These are phyloP conservation scores for Shargacucullia verbasci DNA, from an alignment of 2,888 invertebrate species.

Conservation along the genomic window DNA sequence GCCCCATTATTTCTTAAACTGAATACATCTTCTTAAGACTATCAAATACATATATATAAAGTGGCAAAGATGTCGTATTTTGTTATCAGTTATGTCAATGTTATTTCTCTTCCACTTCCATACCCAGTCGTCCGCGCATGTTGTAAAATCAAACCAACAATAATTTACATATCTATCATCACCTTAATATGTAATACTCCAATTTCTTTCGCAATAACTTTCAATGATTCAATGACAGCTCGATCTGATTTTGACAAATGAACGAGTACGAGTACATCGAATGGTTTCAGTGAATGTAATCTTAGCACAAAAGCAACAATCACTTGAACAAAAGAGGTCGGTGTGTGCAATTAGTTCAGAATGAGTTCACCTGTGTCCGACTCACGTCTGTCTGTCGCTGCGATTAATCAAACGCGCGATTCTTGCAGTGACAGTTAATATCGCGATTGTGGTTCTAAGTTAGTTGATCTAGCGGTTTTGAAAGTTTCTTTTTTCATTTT, in stretches of 20 bases:
- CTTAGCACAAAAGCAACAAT: slow-evolving; percentile 64
- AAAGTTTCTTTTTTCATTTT: too few species aligned
- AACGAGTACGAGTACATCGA: slow-evolving; percentile 39
- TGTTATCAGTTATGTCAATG: too few species aligned
- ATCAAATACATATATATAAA: too few species aligned
- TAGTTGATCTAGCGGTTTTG: slow-evolving; percentile 20
- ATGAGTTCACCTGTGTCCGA: slow-evolving; percentile 58
- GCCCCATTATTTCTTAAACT: too few species aligned
- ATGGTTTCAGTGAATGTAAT: slow-evolving; percentile 51
- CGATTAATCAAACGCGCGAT: slow-evolving; percentile 54
- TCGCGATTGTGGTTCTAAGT: slow-evolving; percentile 12
- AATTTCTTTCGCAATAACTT: slow-evolving; percentile 41
- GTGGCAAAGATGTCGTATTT: too few species aligned
- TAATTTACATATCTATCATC: slow-evolving; percentile 4
- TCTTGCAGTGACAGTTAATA: slow-evolving; percentile 56
- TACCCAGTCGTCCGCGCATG: too few species aligned
- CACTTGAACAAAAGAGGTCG: slow-evolving; percentile 61
- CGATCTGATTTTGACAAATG: slow-evolving; percentile 63
- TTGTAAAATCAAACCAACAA: too few species aligned
- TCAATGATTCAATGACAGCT: slow-evolving; percentile 36
- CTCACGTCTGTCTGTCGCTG: slow-evolving; percentile 35
- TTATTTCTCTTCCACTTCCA: too few species aligned
- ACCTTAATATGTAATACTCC: slow-evolving; percentile 24
- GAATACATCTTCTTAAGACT: too few species aligned
- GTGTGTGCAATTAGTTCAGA: slow-evolving; percentile 57